These are phyloP conservation scores for Glaucopsyche alexis DNA, from an alignment of 2,888 invertebrate species.

Conservation along the genomic window DNA sequence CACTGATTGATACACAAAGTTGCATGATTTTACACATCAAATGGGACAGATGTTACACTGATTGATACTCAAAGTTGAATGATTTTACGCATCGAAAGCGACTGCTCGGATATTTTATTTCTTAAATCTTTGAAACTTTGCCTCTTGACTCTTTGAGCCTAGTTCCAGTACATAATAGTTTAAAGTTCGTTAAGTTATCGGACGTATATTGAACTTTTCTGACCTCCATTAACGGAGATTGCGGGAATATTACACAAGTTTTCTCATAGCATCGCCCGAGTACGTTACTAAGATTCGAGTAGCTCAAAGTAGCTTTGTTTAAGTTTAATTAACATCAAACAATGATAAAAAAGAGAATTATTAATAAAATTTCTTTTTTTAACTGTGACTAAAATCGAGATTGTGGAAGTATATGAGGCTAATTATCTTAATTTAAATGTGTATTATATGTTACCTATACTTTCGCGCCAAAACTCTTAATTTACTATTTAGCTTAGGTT, in stretches of 20 bases:
- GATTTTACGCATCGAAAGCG: too few relatives aligned
- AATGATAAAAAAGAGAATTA: not conserved
- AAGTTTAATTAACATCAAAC: not conserved
- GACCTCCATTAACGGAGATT: constrained; percentile 18
- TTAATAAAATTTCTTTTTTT: not conserved
- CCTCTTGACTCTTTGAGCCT: too few relatives aligned
- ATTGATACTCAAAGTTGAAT: too few relatives aligned
- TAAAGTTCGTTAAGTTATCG: not conserved
- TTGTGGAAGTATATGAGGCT: too few relatives aligned
- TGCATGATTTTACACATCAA: too few relatives aligned
- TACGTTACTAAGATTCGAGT: not conserved
- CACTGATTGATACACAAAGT: too few relatives aligned
- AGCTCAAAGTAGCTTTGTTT: not conserved
- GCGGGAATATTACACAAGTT: constrained; percentile 23
- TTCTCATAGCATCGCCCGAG: constrained; percentile 6
- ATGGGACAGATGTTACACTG: too few relatives aligned
- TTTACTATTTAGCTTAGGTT: too few relatives aligned
- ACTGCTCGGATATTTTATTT: not conserved
- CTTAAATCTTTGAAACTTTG: not conserved
- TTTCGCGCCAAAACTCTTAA: too few relatives aligned
- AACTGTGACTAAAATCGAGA: not conserved
- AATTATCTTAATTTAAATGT: too few relatives aligned
- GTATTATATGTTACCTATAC: too few relatives aligned
- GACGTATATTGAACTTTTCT: not conserved
- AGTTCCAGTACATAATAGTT: not conserved